Base-by-base conservation (phyloP, 2,797 vertebrate genomes). In the Dromococcyx pavoninus region DNA sequence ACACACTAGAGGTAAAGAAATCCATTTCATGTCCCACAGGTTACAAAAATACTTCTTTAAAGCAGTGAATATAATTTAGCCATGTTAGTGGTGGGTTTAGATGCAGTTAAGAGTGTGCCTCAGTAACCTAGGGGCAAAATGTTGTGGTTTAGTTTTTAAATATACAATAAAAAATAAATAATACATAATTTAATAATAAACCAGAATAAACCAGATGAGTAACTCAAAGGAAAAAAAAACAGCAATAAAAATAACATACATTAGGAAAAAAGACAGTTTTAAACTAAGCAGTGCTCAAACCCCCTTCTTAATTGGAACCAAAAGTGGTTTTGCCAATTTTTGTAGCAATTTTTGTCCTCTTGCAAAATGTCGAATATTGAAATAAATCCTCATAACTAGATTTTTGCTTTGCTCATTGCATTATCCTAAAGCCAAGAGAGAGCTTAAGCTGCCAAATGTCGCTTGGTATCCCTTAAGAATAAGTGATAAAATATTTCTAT, bases 1-100 rank as follows among this genome's bases (percentile, higher is more conserved):
- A 99, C 2, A 97, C 99, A 1, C 97, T 99, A 10, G 97, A 99
- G 99, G 99, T 99, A 96, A 98, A 33, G 33, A 39, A 6, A 17
- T 11, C 30, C n/a, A 27, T 2, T 51, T 43, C 5, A 0, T 30
- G 41, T 10, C 75, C 46, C 53, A 8, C 8, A 48, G 33, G 4
- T 7, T 27, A 10, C 6, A 32, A 14, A 76, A 58, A 2, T 7
- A 6, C 54, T 30, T 13, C 1, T 48, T 80, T 7, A 13, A 13
- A 61, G 12, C 22, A 3, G 2, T 33, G 32, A 27, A 3, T 21
- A 51, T 27, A 50, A 27, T 51, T 91, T 17, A 30, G 50, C 54
- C 21, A 4, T 12, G 35, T 11, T 75, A 25, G 1, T 9, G 41
- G 9, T 30, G 43, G 3, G 12, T 71, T 88, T 64, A 64, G 51